A percentile compares a stretch with the other conserved stretches of the same genome.
These are phyloP conservation scores for Anser cygnoides DNA, from an alignment of 2,113 vertebrate genomes.

Conservation along the genomic window DNA sequence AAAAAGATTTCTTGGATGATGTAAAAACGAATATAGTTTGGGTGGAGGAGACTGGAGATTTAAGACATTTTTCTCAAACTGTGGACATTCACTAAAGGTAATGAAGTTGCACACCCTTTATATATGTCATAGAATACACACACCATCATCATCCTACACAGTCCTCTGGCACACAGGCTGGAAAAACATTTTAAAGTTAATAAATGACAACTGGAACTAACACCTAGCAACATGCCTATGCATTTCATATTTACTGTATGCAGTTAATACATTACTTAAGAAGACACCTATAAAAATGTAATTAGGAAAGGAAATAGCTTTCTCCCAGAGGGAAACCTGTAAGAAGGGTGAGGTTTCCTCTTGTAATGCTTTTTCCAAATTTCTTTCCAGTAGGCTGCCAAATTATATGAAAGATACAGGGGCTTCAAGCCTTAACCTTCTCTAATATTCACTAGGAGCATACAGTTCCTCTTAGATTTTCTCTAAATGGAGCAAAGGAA, in stretches of 20 bases:
- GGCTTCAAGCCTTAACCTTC: not conserved
- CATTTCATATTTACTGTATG: constrained; percentile 17
- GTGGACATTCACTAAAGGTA: not conserved
- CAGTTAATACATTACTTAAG: constrained; percentile 12
- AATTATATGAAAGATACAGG: not conserved
- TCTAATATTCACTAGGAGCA: not conserved
- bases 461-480: not conserved
- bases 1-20: not conserved
- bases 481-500: not conserved
- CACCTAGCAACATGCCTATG: not conserved
- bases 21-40: constrained; percentile 23
- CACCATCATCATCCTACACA: not conserved
- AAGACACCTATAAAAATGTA: not conserved
- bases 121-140: not conserved
- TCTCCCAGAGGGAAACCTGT: not conserved
- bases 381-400: not conserved
- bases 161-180: constrained; percentile 17
- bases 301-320: constrained; percentile 12
- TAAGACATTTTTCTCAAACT: not conserved
- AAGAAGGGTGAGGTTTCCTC: constrained; percentile 36
- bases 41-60: constrained; percentile 9
- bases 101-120: not conserved
- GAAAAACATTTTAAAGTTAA: constrained; percentile 39
- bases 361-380: constrained; percentile 11
- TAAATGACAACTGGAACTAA: constrained; percentile 8